A percentile compares a stretch with the other conserved stretches of the same genome.
Evolutionary conservation across 2,888 invertebrate species (phyloP).

Genomic region (Corbicula japonica): DNA sequence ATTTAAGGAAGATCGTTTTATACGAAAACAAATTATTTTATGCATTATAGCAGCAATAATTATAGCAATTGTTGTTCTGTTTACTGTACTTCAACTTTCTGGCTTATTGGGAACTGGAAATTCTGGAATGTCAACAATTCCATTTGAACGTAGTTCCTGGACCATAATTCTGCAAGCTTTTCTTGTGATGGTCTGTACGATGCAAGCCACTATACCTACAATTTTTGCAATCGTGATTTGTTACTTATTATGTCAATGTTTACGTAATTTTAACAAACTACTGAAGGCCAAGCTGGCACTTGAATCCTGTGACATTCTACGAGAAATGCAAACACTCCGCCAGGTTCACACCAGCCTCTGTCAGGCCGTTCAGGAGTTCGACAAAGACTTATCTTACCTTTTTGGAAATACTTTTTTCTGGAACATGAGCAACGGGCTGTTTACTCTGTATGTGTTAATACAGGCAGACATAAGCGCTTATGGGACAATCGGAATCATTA

Average conservation of each 20-base stretch:
- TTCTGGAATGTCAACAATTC: background rate
- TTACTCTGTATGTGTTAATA: conserved; percentile 3
- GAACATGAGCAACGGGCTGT: background rate
- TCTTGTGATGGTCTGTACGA: background rate
- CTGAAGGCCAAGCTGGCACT: background rate
- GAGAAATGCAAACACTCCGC: background rate
- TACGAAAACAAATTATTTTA: conserved; percentile 1
- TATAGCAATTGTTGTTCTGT: background rate
- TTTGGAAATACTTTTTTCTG: conserved; percentile 11
- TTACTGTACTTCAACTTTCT: conserved; percentile 4
- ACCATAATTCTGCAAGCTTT: background rate
- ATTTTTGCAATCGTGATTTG: background rate
- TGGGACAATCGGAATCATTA: background rate
- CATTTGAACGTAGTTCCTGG: conserved; percentile 1
- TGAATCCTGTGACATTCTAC: background rate
- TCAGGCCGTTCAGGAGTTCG: conserved; percentile 5
- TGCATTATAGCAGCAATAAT: background rate
- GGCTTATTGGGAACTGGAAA: conserved; percentile 2
- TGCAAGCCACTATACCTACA: background rate
- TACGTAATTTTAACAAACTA: conserved; percentile 2
- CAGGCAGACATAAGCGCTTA: background rate
- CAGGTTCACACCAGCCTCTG: background rate
- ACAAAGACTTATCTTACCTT: conserved; percentile 13
- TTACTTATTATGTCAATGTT: background rate
- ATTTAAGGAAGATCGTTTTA: background rate